Percentiles rank a stretch among this genome's conserved stretches.
phyloP scores from a whole-genome alignment of 2,797 vertebrate genomes.

The Tragopan temminckii region DNA sequence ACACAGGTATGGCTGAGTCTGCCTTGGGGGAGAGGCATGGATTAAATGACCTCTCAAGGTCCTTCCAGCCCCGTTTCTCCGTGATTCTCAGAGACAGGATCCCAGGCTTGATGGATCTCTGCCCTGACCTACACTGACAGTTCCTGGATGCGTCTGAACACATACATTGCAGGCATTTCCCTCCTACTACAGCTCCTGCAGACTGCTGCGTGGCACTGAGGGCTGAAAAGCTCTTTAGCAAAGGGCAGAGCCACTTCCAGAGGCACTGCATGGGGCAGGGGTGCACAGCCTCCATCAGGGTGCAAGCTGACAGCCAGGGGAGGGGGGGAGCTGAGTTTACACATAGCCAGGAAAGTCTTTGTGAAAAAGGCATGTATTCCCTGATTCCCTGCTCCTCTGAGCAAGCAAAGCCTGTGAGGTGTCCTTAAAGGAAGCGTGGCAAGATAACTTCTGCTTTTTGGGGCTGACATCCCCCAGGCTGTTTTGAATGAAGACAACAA shows the following conservation, averaged over 20 bases:
- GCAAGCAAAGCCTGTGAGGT: neutral
- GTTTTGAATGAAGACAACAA: conserved; percentile 10
- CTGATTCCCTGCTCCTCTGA: neutral
- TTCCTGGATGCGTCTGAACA: conserved; percentile 35
- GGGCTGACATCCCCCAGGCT: neutral
- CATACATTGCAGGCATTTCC: neutral
- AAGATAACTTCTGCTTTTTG: neutral
- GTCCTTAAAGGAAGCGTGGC: neutral
- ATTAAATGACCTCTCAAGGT: conserved; percentile 69
- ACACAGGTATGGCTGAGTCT: conserved; percentile 35
- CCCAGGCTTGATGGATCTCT: conserved; percentile 51
- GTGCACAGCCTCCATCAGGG: neutral
- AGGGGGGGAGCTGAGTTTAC: neutral
- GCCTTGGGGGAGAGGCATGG: conserved; percentile 15
- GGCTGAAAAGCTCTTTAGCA: conserved; percentile 52
- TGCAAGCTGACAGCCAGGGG: neutral
- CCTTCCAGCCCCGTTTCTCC: neutral
- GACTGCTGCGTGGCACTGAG: neutral
- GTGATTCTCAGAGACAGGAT: conserved; percentile 59
- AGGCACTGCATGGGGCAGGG: neutral
- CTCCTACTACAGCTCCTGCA: neutral
- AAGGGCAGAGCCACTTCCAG: conserved; percentile 27
- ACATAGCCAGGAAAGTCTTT: neutral
- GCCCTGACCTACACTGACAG: conserved; percentile 63
- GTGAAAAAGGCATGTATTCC: neutral